Percentiles rank a stretch among this genome's conserved stretches.
Evolutionary conservation across 2,113 vertebrate genomes (phyloP).

Genomic region (Sprattus sprattus): DNA sequence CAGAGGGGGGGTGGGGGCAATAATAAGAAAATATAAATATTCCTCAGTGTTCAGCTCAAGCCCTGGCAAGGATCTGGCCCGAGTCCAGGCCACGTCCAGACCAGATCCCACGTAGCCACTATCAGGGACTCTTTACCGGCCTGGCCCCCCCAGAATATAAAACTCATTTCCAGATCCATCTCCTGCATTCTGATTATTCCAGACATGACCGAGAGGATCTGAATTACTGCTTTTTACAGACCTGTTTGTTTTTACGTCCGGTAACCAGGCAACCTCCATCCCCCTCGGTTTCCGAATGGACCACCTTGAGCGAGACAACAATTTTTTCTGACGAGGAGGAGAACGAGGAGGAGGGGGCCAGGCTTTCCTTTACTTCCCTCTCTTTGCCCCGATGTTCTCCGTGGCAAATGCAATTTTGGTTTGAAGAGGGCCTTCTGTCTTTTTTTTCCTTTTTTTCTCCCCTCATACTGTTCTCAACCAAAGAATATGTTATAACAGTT

Average conservation of each 20-base stretch:
- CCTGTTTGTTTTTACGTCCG: slow-evolving; percentile 40
- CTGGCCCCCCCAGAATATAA: slow-evolving; percentile 6
- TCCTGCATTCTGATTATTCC: slow-evolving; percentile 38
- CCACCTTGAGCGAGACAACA: slow-evolving; percentile 35
- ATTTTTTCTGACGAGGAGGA: slow-evolving; percentile 21
- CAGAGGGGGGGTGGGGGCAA: not conserved
- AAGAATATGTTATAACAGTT: slow-evolving; percentile 14
- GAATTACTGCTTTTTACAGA: slow-evolving; percentile 38
- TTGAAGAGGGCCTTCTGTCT: not conserved
- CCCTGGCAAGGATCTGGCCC: not conserved
- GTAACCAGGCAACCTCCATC: slow-evolving; percentile 38
- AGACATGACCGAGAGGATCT: slow-evolving; percentile 15
- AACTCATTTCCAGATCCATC: slow-evolving; percentile 36
- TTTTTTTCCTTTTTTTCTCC: not conserved
- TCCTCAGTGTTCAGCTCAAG: not conserved
- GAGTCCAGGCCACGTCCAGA: not conserved
- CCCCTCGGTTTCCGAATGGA: slow-evolving; percentile 33
- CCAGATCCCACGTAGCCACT: not conserved
- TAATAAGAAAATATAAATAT: not conserved
- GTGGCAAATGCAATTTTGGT: slow-evolving; percentile 1
- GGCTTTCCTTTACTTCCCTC: slow-evolving; percentile 8
- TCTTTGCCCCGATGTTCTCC: not conserved
- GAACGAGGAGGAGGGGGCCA: not conserved
- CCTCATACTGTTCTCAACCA: not conserved
- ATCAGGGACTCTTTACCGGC: not conserved